Conservation (phyloP, 2,113 vertebrate genomes). For the Rhegmatorhina hoffmannsi region DNA sequence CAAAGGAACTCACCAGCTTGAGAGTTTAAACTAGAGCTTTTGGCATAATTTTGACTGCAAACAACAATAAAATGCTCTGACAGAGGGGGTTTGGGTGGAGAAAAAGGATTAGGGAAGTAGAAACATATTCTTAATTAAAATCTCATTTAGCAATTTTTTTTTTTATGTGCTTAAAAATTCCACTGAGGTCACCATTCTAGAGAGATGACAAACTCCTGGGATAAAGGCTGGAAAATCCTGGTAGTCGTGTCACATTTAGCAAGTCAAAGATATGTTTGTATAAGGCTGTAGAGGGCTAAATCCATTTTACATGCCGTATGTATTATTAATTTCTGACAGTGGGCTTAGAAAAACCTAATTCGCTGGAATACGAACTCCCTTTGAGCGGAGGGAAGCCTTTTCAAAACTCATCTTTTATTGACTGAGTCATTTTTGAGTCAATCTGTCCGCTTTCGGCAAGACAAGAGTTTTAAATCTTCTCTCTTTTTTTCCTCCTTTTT, state of each 20-base stretch:
- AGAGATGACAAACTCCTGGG: conserved; percentile 47
- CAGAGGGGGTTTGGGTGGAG: neutral
- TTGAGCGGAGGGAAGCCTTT: conserved; percentile 67
- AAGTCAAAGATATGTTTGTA: conserved; percentile 65
- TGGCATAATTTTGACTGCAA: neutral
- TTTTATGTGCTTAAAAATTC: conserved; percentile 16
- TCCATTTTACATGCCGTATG: conserved; percentile 61
- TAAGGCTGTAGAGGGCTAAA: conserved; percentile 60
- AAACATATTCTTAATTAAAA: conserved; percentile 26
- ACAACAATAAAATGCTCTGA: neutral
- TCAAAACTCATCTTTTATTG: conserved; percentile 80
- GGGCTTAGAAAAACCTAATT: conserved; percentile 71
- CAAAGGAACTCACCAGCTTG: neutral
- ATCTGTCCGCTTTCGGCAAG: conserved; percentile 77
- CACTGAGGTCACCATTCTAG: conserved; percentile 44
- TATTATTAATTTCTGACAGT: conserved; percentile 71
- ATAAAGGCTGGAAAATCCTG: conserved; percentile 48
- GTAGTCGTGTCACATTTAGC: conserved; percentile 55
- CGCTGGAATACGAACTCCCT: conserved; percentile 64
- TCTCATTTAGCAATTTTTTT: neutral
- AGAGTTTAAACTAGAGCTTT: neutral
- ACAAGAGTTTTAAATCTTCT: conserved; percentile 77
- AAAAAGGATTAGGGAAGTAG: neutral
- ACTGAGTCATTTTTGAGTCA: conserved; percentile 76
- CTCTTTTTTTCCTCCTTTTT: conserved; percentile 55